Percentiles rank a stretch among this genome's conserved stretches.
Evolutionary conservation across 2,797 vertebrate species (phyloP).

Genomic region (Cryptoblepharus egeriae): DNA sequence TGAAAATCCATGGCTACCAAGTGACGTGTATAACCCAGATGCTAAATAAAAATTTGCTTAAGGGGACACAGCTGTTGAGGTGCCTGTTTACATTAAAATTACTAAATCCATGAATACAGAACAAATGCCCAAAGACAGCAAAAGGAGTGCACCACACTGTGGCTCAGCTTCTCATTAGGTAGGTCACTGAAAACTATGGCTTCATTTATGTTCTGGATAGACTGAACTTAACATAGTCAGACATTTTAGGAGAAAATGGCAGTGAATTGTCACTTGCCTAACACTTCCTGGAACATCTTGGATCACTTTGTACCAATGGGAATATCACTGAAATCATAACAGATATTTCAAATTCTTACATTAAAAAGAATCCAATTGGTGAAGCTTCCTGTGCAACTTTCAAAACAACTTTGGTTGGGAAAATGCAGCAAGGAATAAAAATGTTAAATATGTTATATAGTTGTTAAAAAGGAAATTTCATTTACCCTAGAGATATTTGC

Average conservation of each 20-base stretch:
- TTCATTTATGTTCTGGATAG: conserved; percentile 35
- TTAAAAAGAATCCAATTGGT: background rate
- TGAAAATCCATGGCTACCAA: conserved; percentile 81
- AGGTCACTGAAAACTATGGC: conserved; percentile 42
- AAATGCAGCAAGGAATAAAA: background rate
- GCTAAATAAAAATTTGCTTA: conserved; percentile 79
- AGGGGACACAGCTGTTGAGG: conserved; percentile 80
- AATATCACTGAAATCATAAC: conserved; percentile 27
- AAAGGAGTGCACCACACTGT: conserved; percentile 56
- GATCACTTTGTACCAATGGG: conserved; percentile 3
- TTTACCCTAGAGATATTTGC: too few relatives aligned
- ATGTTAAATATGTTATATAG: too few relatives aligned
- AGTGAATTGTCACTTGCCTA: conserved; percentile 12
- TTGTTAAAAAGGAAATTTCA: too few relatives aligned
- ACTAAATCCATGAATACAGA: conserved; percentile 71
- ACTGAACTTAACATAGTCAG: conserved; percentile 30
- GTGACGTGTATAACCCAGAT: conserved; percentile 80
- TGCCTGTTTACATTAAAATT: conserved; percentile 80
- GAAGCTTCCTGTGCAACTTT: background rate
- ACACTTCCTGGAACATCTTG: conserved; percentile 24
- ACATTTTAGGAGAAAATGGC: conserved; percentile 1
- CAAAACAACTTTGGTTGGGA: background rate
- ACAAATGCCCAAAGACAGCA: conserved; percentile 73
- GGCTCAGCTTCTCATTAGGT: conserved; percentile 68
- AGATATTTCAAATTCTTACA: background rate